Percentiles rank a stretch among this genome's conserved stretches.
phyloP scores from a whole-genome alignment of 2,113 vertebrate species.

The Ranitomeya variabilis region DNA sequence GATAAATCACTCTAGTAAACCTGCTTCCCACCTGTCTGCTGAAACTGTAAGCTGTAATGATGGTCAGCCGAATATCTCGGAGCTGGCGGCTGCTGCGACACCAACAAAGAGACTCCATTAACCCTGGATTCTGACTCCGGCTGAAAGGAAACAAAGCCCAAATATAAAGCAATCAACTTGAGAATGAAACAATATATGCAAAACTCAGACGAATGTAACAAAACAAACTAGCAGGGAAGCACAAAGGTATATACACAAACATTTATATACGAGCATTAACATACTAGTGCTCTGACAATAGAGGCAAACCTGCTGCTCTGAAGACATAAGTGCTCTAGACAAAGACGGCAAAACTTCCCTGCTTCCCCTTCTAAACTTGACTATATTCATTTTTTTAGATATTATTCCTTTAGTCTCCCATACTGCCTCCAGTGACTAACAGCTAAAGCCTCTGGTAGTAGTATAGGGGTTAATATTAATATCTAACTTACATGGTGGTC shows the following conservation, averaged over 20 bases:
- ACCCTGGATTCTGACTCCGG: conserved; percentile 84
- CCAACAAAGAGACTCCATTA: conserved; percentile 83
- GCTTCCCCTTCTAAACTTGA: too few relatives aligned
- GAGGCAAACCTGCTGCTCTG: too few relatives aligned
- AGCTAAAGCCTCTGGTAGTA: too few relatives aligned
- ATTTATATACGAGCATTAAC: not conserved
- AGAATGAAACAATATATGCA: not conserved
- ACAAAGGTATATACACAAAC: not conserved
- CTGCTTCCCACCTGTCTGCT: conserved; percentile 79
- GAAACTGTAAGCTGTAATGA: conserved; percentile 74
- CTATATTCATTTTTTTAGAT: too few relatives aligned
- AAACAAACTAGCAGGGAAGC: not conserved
- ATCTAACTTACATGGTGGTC: too few relatives aligned
- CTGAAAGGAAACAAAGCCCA: conserved; percentile 67
- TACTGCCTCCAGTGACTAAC: too few relatives aligned
- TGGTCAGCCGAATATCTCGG: conserved; percentile 69
- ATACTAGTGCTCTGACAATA: too few relatives aligned
- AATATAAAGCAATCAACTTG: not conserved
- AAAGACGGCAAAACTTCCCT: too few relatives aligned
- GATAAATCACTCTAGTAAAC: conserved; percentile 8
- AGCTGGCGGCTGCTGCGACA: conserved; percentile 72
- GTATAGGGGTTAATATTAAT: too few relatives aligned
- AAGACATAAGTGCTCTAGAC: too few relatives aligned
- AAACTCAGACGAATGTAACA: not conserved
- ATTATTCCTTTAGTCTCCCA: too few relatives aligned